These are phyloP conservation scores for Pharmacophagus antenor DNA, from an alignment of 2,888 invertebrate genomes.

Conservation along the genomic window DNA sequence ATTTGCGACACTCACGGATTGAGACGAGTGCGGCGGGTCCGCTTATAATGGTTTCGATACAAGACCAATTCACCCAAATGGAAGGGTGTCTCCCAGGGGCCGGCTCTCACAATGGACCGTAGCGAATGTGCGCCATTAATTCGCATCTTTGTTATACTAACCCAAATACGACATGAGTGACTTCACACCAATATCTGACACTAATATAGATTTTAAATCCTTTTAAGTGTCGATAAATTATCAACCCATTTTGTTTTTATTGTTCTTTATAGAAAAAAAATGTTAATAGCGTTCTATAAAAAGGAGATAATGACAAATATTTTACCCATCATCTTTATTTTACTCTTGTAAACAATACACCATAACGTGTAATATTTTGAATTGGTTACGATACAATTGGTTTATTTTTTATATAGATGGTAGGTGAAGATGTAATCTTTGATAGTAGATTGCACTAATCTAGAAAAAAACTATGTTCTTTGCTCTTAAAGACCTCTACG, in stretches of 20 bases:
- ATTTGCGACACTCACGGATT: slow-evolving; percentile 48
- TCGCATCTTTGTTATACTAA: slow-evolving; percentile 79
- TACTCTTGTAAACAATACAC: too few relatives aligned
- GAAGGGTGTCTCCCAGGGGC: slow-evolving; percentile 74
- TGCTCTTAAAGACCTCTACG: too few relatives aligned
- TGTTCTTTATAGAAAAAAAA: slow-evolving; percentile 6
- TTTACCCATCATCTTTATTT: too few relatives aligned
- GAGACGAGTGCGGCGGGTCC: slow-evolving; percentile 52
- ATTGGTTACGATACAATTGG: too few relatives aligned
- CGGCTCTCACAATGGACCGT: slow-evolving; percentile 73
- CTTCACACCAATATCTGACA: slow-evolving; percentile 66
- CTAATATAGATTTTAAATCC: slow-evolving; percentile 55
- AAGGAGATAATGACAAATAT: slow-evolving; percentile 18
- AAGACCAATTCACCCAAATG: slow-evolving; percentile 76
- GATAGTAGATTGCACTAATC: too few relatives aligned
- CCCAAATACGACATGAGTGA: slow-evolving; percentile 71
- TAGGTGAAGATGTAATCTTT: too few relatives aligned
- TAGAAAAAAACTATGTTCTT: too few relatives aligned
- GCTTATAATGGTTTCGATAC: slow-evolving; percentile 57
- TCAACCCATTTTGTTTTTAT: slow-evolving; percentile 13
- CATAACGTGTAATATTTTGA: too few relatives aligned
- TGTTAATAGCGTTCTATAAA: slow-evolving; percentile 26
- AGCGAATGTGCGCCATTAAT: slow-evolving; percentile 76
- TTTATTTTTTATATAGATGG: too few relatives aligned
- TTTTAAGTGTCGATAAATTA: slow-evolving; percentile 44